Conservation (phyloP, 2,888 invertebrate species). For the Aphidius colemani region DNA sequence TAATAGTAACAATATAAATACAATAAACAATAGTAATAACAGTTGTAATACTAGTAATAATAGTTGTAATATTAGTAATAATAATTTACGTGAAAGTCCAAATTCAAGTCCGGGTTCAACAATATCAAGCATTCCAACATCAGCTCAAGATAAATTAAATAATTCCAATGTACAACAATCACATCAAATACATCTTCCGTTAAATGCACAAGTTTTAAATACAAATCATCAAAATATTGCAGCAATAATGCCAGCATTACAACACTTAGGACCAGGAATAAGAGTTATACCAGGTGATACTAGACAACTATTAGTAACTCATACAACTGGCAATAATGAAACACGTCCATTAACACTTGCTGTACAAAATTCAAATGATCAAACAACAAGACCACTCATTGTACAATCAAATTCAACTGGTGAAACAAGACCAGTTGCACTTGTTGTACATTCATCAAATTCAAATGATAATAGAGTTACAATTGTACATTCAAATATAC, state of each 20-base stretch:
- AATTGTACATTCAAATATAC: constrained; percentile 56
- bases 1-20: too few species aligned
- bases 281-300: constrained; percentile 56
- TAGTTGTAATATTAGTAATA: constrained; percentile 15
- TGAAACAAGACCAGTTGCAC: constrained; percentile 56
- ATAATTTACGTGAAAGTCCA: constrained; percentile 55
- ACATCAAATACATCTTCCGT: constrained; percentile 56
- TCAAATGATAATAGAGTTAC: constrained; percentile 58
- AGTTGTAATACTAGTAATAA: too few species aligned
- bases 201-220: constrained; percentile 56
- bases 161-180: constrained; percentile 47
- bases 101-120: constrained; percentile 54
- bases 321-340: constrained; percentile 50
- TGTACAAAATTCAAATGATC: constrained; percentile 50
- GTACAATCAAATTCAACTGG: constrained; percentile 55
- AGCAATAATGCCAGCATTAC: constrained; percentile 57
- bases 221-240: constrained; percentile 53
- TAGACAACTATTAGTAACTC: constrained; percentile 54
- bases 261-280: constrained; percentile 54
- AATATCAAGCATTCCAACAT: constrained; percentile 54
- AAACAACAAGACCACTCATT: constrained; percentile 47
- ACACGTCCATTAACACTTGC: constrained; percentile 50
- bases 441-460: constrained; percentile 56
- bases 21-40: too few species aligned
- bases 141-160: constrained; percentile 51